Conservation (phyloP, 2,888 invertebrate genomes). For the Rhagium mordax region DNA sequence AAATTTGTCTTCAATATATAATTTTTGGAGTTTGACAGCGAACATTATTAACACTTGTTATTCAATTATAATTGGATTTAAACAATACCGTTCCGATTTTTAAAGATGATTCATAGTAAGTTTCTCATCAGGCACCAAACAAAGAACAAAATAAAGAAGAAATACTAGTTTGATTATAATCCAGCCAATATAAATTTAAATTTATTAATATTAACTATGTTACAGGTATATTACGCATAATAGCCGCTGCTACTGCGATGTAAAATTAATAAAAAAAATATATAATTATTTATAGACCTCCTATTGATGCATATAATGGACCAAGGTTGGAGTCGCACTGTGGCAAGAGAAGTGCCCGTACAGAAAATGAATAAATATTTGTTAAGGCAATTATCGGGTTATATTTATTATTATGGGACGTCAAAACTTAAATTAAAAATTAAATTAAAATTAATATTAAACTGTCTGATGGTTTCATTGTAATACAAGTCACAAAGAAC, state of each 20-base stretch:
- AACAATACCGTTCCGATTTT: neutral
- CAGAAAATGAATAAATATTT: slow-evolving; percentile 19
- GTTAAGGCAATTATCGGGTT: slow-evolving; percentile 6
- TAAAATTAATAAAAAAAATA: slow-evolving; percentile 16
- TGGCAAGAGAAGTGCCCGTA: neutral
- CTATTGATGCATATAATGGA: slow-evolving; percentile 10
- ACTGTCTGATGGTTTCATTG: neutral
- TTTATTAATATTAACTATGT: slow-evolving; percentile 12
- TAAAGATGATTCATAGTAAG: neutral
- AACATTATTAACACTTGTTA: neutral
- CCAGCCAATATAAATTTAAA: neutral
- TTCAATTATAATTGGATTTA: neutral
- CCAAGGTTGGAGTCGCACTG: slow-evolving; percentile 10
- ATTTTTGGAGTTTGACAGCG: neutral
- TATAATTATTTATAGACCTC: slow-evolving; percentile 8
- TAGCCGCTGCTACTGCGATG: neutral
- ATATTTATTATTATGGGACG: neutral
- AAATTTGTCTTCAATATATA: neutral
- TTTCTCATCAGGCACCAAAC: neutral
- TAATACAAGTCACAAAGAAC: neutral
- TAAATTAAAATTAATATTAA: neutral
- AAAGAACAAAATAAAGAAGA: neutral
- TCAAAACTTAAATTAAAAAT: slow-evolving; percentile 5
- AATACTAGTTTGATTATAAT: neutral
- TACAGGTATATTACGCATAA: slow-evolving; percentile 13